Evolutionary conservation across 1,140 invertebrate genomes (phyloP), one percentile per base, ranked within the genome.

Genomic region (Tetraneura akinire): DNA sequence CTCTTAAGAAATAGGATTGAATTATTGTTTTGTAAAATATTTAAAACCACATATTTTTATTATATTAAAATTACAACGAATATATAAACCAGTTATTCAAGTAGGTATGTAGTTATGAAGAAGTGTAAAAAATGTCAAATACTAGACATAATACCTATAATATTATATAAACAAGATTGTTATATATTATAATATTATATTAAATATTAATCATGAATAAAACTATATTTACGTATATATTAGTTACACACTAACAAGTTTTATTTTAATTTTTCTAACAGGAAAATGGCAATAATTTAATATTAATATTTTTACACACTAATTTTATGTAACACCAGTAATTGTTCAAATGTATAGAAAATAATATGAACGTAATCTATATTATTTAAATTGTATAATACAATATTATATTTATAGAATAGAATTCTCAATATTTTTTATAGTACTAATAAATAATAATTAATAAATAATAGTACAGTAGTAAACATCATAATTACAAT

Each of bases 141-240:
- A 60, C 5, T 60, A 26, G 10, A 60, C 5, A 5, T 14, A 60
- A 29, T 37, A 37, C n/a, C n/a, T n/a, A n/a, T n/a, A n/a, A n/a
- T 60, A 29, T 26, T 60, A 16, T 14, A 60, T 57, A 57, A 37
- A 26, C 26, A 29, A 16, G 26, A 29, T 60, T 0, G 26, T 60
- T 60, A 37, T 60, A 60, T 26, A 60, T 26, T 60, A 60, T 60
- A n/a, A n/a, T n/a, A n/a, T n/a, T n/a, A n/a, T n/a, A n/a, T n/a
- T n/a, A n/a, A n/a, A 37, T 37, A 37, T 8, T 37, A 4, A 37
- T 8, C 32, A 37, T 8, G 32, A 37, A 37, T 37, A 37, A 4
- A 37, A 4, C 3, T 37, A 37, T 37, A 37, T 37, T 37, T 37
- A 37, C 8, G 8, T 37, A 37, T 8, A 37, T 37, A 37, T 37